phyloP scores from a whole-genome alignment of 2,888 invertebrate genomes.

The Plagodis dolabraria region DNA sequence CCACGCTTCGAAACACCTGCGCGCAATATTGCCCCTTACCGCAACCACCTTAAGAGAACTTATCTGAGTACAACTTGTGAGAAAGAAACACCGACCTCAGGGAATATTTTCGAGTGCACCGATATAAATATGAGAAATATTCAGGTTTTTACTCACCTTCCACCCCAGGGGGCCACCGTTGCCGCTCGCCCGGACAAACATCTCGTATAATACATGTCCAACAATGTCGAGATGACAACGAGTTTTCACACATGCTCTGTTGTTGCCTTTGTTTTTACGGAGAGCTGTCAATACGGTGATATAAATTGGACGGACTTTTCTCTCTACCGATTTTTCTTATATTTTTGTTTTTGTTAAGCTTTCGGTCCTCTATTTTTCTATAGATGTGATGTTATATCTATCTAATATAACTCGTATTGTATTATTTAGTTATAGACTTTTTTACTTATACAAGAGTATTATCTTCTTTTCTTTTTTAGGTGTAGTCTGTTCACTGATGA shows the following conservation, averaged over 20 bases:
- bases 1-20: slow-evolving; percentile 80
- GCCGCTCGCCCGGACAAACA: slow-evolving; percentile 61
- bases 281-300: slow-evolving; percentile 43
- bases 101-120: slow-evolving; percentile 81
- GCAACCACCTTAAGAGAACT: slow-evolving; percentile 61
- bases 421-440: too few species aligned
- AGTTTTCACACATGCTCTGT: slow-evolving; percentile 52
- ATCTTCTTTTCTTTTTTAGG: too few species aligned
- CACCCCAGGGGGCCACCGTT: slow-evolving; percentile 49
- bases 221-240: slow-evolving; percentile 71
- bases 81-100: slow-evolving; percentile 63
- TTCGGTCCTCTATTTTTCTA: neutral
- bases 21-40: slow-evolving; percentile 75
- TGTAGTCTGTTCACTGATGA: too few species aligned
- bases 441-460: too few species aligned
- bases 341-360: slow-evolving; percentile 2
- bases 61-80: slow-evolving; percentile 56
- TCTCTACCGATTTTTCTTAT: slow-evolving; percentile 7
- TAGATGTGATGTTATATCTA: too few species aligned
- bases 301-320: slow-evolving; percentile 23
- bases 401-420: too few species aligned
- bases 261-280: slow-evolving; percentile 46
- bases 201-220: slow-evolving; percentile 73
- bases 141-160: slow-evolving; percentile 78
- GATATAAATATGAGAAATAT: slow-evolving; percentile 84